phyloP scores from a whole-genome alignment of 2,888 invertebrate species.

The Plemyria rubiginata region DNA sequence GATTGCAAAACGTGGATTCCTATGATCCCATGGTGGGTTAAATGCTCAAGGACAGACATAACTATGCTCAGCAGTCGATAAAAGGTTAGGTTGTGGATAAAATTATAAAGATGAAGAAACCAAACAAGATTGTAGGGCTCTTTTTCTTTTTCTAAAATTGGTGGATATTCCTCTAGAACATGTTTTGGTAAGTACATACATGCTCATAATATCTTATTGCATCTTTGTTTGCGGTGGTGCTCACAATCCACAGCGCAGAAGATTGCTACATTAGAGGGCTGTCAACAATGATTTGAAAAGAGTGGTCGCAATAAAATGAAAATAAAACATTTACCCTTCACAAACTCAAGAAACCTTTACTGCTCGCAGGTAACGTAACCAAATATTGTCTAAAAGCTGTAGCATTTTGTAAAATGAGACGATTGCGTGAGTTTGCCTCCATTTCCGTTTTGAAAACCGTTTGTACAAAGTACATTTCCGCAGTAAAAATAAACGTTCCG shows the following conservation, averaged over 20 bases:
- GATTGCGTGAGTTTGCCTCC: slow-evolving; percentile 29
- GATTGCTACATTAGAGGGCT: not conserved
- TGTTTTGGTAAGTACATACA: too few relatives aligned
- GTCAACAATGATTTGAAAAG: not conserved
- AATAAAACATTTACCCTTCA: slow-evolving; percentile 5
- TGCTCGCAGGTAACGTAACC: slow-evolving; percentile 18
- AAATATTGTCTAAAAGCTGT: slow-evolving; percentile 25
- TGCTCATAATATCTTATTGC: too few relatives aligned
- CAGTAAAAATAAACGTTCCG: slow-evolving; percentile 29
- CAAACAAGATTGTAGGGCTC: too few relatives aligned
- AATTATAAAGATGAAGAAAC: not conserved
- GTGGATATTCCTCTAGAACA: too few relatives aligned
- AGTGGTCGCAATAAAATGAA: not conserved
- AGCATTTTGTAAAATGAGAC: slow-evolving; percentile 33
- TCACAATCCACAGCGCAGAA: too few relatives aligned
- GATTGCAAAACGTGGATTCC: too few relatives aligned
- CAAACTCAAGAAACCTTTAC: slow-evolving; percentile 14
- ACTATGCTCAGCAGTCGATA: not conserved
- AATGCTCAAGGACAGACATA: not conserved
- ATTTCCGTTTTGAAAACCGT: slow-evolving; percentile 32
- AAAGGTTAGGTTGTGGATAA: not conserved
- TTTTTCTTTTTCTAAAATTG: too few relatives aligned
- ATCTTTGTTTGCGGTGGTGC: too few relatives aligned
- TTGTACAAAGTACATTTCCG: slow-evolving; percentile 31
- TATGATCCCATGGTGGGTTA: too few relatives aligned